Percentiles rank a stretch among this genome's conserved stretches.
Evolutionary conservation across 2,888 invertebrate genomes (phyloP).

Genomic region (Lycaena phlaeas): DNA sequence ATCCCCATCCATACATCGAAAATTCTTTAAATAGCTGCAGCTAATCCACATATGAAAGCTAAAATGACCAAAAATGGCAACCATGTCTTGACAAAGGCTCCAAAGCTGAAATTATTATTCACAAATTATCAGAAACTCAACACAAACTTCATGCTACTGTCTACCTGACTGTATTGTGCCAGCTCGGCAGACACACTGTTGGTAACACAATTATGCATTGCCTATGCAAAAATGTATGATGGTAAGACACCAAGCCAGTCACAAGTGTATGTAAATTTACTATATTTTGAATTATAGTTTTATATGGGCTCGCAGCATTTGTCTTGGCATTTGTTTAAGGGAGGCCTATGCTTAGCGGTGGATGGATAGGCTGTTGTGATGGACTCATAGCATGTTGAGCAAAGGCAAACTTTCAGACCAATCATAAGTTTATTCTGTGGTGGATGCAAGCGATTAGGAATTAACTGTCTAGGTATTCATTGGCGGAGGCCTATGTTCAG

Average conservation of each 20-base stretch:
- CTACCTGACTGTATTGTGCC: too few species aligned
- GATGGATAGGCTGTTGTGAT: too few species aligned
- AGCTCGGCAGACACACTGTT: too few species aligned
- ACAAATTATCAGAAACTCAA: background rate
- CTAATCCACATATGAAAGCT: constrained; percentile 43
- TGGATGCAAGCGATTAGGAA: too few species aligned
- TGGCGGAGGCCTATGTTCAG: too few species aligned
- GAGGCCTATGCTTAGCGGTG: too few species aligned
- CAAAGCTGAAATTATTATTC: constrained; percentile 61
- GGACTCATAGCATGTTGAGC: too few species aligned
- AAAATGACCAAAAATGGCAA: constrained; percentile 79
- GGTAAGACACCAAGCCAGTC: background rate
- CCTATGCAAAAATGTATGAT: background rate
- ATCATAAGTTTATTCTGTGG: too few species aligned
- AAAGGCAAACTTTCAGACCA: too few species aligned
- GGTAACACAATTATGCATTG: background rate
- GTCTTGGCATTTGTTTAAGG: too few species aligned
- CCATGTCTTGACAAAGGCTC: constrained; percentile 87
- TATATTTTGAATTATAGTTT: background rate
- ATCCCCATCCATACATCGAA: background rate
- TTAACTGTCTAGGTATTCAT: too few species aligned
- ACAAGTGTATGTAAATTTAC: background rate
- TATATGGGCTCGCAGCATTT: too few species aligned
- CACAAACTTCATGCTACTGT: background rate
- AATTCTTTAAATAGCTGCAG: constrained; percentile 36